Conservation (phyloP, 2,113 vertebrate species). For the Sylvicapra grimmia region DNA sequence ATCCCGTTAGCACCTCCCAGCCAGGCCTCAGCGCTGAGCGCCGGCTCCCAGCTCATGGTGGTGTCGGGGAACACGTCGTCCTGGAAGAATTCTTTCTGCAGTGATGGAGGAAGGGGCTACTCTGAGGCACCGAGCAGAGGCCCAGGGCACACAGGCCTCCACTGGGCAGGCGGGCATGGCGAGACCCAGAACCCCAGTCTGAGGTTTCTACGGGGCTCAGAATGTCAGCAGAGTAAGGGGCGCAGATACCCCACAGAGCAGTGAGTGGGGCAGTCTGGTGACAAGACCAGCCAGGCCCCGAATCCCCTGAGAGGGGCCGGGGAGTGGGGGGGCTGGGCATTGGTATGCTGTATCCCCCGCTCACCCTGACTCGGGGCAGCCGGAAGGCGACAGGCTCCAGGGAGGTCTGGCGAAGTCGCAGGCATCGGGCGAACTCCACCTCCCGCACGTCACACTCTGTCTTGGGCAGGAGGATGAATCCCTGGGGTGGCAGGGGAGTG, state of each 20-base stretch:
- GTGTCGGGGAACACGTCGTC: slow-evolving; percentile 91
- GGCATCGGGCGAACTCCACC: slow-evolving; percentile 89
- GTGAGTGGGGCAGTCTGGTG: not conserved
- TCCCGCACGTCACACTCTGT: slow-evolving; percentile 86
- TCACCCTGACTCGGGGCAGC: slow-evolving; percentile 91
- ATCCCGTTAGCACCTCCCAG: slow-evolving; percentile 81
- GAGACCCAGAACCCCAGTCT: not conserved
- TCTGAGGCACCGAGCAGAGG: not conserved
- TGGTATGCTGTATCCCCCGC: fast-evolving
- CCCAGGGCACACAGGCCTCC: not conserved
- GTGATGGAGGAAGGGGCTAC: not conserved
- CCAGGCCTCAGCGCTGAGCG: slow-evolving; percentile 82
- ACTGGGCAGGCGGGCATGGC: fast-evolving
- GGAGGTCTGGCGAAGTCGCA: slow-evolving; percentile 87
- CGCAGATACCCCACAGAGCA: not conserved
- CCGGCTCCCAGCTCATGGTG: slow-evolving; percentile 85
- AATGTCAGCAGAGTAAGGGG: not conserved
- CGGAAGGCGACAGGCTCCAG: slow-evolving; percentile 91
- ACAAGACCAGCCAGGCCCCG: not conserved
- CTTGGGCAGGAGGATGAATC: slow-evolving; percentile 91
- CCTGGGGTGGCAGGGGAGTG: slow-evolving; percentile 75
- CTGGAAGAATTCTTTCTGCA: slow-evolving; percentile 98
- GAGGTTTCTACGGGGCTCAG: not conserved
- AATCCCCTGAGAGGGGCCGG: not conserved
- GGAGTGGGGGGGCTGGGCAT: fast-evolving